phyloP scores from a whole-genome alignment of 2,888 invertebrate genomes.

The Aplocera efformata region DNA sequence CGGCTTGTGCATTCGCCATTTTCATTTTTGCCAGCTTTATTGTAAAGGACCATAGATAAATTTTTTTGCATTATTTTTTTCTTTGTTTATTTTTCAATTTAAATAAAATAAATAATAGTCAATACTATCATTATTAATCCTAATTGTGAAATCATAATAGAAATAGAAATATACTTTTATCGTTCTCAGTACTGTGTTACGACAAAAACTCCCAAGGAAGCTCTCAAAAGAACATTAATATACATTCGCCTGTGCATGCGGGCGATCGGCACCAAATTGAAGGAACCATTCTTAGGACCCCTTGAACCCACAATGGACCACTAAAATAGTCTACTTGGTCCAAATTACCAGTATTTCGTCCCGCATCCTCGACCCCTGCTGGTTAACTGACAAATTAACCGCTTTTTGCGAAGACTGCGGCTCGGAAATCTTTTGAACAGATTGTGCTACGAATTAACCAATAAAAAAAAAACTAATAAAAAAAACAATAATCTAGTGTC shows the following conservation, averaged over 20 bases:
- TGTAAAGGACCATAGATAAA: no score
- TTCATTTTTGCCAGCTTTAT: no score
- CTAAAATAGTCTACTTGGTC: constrained; percentile 66
- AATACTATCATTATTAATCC: no score
- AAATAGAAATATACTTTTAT: no score
- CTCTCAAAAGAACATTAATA: constrained; percentile 46
- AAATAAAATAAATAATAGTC: no score
- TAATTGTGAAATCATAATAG: no score
- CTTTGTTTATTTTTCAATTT: no score
- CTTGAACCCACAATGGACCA: constrained; percentile 56
- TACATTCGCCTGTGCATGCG: constrained; percentile 64
- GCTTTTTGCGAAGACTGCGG: constrained; percentile 36
- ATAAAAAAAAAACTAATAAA: constrained; percentile 11
- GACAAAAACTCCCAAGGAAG: constrained; percentile 18
- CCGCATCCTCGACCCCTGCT: constrained; percentile 71
- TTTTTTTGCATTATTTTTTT: no score
- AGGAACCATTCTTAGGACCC: constrained; percentile 69
- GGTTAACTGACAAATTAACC: constrained; percentile 48
- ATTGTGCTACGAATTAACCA: constrained; percentile 15
- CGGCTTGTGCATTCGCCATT: no score
- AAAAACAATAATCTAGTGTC: no score
- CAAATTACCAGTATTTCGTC: constrained; percentile 72
- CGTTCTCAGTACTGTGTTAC: constrained; percentile 2
- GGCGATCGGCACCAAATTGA: constrained; percentile 53
- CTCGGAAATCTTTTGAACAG: constrained; percentile 30